Evolutionary conservation across 2,797 vertebrate species (phyloP), one percentile per base, ranked within the genome.

Genomic region (Hoplostethus mediterraneus): DNA sequence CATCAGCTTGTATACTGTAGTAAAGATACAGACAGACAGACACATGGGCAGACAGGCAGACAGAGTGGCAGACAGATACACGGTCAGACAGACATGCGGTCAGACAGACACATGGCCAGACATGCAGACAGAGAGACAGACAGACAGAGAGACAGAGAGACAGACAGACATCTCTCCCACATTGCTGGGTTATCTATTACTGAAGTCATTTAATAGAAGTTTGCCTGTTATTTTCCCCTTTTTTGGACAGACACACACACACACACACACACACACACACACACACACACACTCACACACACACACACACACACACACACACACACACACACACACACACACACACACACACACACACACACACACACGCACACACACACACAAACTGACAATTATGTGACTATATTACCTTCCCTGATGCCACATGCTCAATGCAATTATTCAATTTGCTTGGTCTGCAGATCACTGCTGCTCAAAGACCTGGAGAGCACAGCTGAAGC

Each of bases 401-500:
- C 80, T 87, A 88, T 70, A 77, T 86, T 72, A 82, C 79, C 77
- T 61, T 86, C 84, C 75, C 75, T 82, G 74, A 88, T 86, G 77
- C 68, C 80, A 77, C 70, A 77, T 80, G 84, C 79, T 80, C 67
- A 77, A 64, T 83, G 75, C 71, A 90, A 87, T 92, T 89, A 90
- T 88, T 89, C 73, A 88, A 77, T 90, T 87, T 89, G 73, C 76
- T 82, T 75, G 60, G 76, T 85, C 81, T 82, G 70, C 79, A 88
- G 81, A 90, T 85, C 84, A 79, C 60, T 74, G 67, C 77, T 75
- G 67, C 17, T 44, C 74, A 67, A 59, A 79, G 61, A 56, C 65
- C 40, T 40, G 44, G 47, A 63, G 68, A 69, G 49, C 61, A 10
- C 57, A 63, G 59, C 73, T 70, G 70, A 83, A 53, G 74, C 51